A percentile compares a stretch with the other conserved stretches of the same genome.
phyloP scores from a whole-genome alignment of 2,113 vertebrate species.

The Sinocyclocheilus maitianheensis region DNA sequence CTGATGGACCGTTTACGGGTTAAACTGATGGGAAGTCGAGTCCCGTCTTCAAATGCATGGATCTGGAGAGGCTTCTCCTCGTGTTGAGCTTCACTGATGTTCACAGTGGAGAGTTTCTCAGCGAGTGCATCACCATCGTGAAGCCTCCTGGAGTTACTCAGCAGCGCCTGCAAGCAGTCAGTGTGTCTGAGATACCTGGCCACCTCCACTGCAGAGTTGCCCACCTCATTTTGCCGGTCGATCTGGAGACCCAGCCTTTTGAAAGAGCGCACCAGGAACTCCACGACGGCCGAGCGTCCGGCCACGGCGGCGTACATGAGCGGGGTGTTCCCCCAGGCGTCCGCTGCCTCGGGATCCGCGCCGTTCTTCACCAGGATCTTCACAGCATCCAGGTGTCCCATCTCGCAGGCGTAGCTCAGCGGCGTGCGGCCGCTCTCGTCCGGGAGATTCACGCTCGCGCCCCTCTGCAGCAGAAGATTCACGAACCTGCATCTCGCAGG shows the following conservation, averaged over 20 bases:
- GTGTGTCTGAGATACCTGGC: constrained; percentile 72
- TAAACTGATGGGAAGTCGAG: neutral
- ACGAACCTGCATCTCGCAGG: constrained; percentile 64
- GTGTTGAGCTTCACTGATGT: neutral
- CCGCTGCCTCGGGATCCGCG: constrained; percentile 71
- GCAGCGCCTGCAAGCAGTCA: constrained; percentile 69
- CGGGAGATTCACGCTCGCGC: constrained; percentile 67
- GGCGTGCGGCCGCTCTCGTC: constrained; percentile 70
- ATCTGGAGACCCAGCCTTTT: constrained; percentile 75
- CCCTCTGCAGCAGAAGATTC: constrained; percentile 71
- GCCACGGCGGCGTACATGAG: constrained; percentile 71
- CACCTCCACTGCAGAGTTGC: constrained; percentile 72
- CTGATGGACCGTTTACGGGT: constrained; percentile 35
- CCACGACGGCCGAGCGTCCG: constrained; percentile 66
- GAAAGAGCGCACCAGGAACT: constrained; percentile 75
- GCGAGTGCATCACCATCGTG: constrained; percentile 2
- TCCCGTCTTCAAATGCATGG: neutral
- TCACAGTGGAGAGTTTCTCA: constrained; percentile 20
- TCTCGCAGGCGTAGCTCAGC: constrained; percentile 74
- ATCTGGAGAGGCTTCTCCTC: constrained; percentile 20
- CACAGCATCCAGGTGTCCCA: constrained; percentile 68
- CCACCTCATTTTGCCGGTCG: constrained; percentile 73
- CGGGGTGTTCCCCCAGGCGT: constrained; percentile 71
- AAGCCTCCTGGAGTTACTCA: constrained; percentile 50
- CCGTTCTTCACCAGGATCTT: constrained; percentile 71